Evolutionary conservation across 2,888 invertebrate species (phyloP), one percentile per base, ranked within the genome.

Genomic region (Nemotelus pantherinus): DNA sequence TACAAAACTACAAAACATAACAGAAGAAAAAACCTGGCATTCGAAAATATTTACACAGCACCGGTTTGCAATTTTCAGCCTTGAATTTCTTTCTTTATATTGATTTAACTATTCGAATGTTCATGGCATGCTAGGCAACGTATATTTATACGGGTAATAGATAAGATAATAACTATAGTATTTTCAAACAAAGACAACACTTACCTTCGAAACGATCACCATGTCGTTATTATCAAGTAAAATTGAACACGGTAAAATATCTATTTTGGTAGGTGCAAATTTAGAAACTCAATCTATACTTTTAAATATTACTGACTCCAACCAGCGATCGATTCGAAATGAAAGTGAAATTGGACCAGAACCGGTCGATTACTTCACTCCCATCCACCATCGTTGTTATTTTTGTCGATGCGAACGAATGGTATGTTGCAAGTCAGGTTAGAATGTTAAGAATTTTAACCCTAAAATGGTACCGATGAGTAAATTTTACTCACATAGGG

Each of bases 121-220:
- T 25, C 25, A 25, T 25, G 0, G 25, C 25, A 25, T 25, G 25
- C 25, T 25, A 25, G 25, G 25, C 25, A 25, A 25, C 25, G 25
- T 25, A 25, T 25, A 25, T 25, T 25, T 25, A 25, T 25, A 25
- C 25, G 25, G 25, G 25, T 25, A 25, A 25, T 25, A 25, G 25
- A 25, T 25, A 25, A 25, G 25, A 25, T 25, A 25, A 25, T 25
- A 25, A 25, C 25, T 25, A 25, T 25, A 25, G 0, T 25, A 25
- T 25, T 25, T 5, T 63, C 6, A 63, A 63, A 63, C 5, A 5
- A 43, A 6, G 43, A 41, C 25, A 65, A 10, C 45, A 65, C 44
- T 63, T 45, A 71, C 71, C 71, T 71, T 39, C 41, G 71, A 41
- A 53, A 47, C 71, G 10, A 71, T 55, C 53, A 71, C 71, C 71